These are phyloP conservation scores for Empis stercorea DNA, from an alignment of 2,888 invertebrate species.

Conservation along the genomic window DNA sequence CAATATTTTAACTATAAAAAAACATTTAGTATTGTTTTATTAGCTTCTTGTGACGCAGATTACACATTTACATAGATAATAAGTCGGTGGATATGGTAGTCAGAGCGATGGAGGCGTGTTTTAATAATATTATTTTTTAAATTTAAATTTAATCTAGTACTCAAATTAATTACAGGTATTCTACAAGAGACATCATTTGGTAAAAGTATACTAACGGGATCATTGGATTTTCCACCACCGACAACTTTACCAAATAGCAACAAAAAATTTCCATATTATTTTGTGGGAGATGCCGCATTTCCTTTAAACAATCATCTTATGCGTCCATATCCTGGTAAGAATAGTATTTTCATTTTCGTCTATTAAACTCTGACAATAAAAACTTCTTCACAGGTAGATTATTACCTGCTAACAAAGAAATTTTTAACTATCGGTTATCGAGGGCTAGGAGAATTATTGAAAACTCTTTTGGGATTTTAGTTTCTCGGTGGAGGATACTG, in stretches of 20 bases:
- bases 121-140: background rate
- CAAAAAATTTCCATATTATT: slow-evolving; percentile 4
- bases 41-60: slow-evolving; percentile 20
- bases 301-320: slow-evolving; percentile 5
- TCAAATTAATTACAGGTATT: no score
- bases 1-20: slow-evolving; percentile 23
- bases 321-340: no score
- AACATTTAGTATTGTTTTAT: slow-evolving; percentile 19
- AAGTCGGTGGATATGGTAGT: slow-evolving; percentile 23
- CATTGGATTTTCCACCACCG: background rate
- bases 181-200: background rate
- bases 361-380: background rate
- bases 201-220: background rate
- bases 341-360: background rate
- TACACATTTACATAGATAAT: slow-evolving; percentile 22
- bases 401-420: slow-evolving; percentile 1
- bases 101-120: slow-evolving; percentile 17
- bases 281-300: slow-evolving; percentile 8
- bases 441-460: background rate
- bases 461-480: background rate
- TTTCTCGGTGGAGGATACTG: slow-evolving; percentile 4
- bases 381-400: no score
- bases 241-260: background rate
- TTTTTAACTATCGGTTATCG: background rate
- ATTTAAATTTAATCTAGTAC: no score